phyloP scores from a whole-genome alignment of 2,113 vertebrate genomes.

The Callorhinus ursinus region DNA sequence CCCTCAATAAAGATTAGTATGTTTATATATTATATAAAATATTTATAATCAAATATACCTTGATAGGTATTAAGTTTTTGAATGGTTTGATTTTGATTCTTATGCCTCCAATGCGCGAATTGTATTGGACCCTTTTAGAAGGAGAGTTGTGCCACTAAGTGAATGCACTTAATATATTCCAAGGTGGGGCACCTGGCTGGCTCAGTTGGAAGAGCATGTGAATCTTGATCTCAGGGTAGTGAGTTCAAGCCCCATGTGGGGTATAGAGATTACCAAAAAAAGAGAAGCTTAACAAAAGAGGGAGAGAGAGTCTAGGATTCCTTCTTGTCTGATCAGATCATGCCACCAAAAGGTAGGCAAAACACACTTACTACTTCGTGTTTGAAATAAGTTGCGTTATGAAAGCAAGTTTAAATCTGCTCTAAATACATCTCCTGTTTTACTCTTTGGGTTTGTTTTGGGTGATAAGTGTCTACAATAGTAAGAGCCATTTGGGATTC shows the following conservation, averaged over 20 bases:
- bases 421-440: conserved; percentile 55
- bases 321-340: not conserved
- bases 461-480: conserved; percentile 53
- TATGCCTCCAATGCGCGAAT: not conserved
- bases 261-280: not conserved
- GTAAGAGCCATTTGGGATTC: conserved; percentile 57
- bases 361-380: not conserved
- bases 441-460: conserved; percentile 34
- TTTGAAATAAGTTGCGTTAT: not conserved
- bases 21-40: not conserved
- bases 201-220: not conserved
- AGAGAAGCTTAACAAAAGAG: not conserved
- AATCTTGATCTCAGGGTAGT: not conserved
- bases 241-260: not conserved
- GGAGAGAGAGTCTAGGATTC: not conserved
- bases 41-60: not conserved
- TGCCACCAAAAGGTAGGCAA: not conserved
- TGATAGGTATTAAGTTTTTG: not conserved
- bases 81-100: not conserved
- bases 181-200: not conserved
- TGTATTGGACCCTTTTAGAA: not conserved
- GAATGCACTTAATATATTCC: not conserved
- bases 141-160: not conserved
- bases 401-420: not conserved
- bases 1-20: not conserved